phyloP scores from a whole-genome alignment of 1,140 invertebrate species.

The Drosophila erecta region DNA sequence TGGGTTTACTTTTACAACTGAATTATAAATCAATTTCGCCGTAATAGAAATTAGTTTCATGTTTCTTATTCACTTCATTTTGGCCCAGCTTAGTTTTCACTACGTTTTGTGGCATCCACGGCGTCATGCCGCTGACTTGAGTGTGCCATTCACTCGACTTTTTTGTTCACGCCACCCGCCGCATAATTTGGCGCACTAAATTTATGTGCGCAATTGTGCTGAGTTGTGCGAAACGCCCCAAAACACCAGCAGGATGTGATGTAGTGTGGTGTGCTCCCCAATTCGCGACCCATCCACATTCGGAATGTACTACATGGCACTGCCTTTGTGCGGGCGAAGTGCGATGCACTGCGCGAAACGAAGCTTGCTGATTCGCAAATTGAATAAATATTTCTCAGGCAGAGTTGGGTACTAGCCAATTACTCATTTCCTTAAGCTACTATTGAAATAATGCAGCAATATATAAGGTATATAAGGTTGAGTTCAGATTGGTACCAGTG shows the following conservation, averaged over 20 bases:
- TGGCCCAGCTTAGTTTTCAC: not conserved
- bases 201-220: constrained; percentile 81
- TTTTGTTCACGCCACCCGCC: constrained; percentile 32
- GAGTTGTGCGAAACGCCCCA: constrained; percentile 59
- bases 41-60: too few species aligned
- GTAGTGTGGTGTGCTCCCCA: constrained; percentile 1
- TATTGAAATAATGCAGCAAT: too few species aligned
- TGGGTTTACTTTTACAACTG: too few species aligned
- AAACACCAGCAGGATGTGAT: constrained; percentile 24
- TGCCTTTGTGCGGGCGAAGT: constrained; percentile 39
- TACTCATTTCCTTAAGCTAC: too few species aligned
- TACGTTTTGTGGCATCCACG: not conserved
- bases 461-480: too few species aligned
- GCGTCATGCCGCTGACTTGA: constrained; percentile 37
- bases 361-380: too few species aligned
- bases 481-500: too few species aligned
- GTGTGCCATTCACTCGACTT: constrained; percentile 65
- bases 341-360: constrained; percentile 5
- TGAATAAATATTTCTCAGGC: too few species aligned
- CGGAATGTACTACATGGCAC: constrained; percentile 53
- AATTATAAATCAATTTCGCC: not conserved
- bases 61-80: not conserved
- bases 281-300: constrained; percentile 4
- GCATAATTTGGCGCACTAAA: constrained; percentile 78
- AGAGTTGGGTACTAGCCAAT: too few species aligned